Base-by-base conservation (phyloP, 2,888 invertebrate genomes). In the Heliconius cydno region DNA sequence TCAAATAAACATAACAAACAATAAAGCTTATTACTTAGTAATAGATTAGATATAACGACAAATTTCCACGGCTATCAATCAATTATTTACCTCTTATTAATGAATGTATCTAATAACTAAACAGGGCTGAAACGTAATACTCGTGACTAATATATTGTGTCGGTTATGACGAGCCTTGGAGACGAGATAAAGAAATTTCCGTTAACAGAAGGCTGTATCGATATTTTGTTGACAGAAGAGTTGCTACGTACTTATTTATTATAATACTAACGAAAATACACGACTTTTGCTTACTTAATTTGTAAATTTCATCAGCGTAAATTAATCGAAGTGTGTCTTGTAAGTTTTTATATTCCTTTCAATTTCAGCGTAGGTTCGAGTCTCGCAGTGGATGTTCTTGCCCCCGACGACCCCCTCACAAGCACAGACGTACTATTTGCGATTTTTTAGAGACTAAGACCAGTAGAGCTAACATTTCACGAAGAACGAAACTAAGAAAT, bases 21-120 rank as follows among this genome's bases (percentile, higher is more conserved):
- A 19, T 52, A 52, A 19, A 52, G 46, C 46, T 52, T 52, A 52
- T 19, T 52, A 34, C 22, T 38, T 2, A 68, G 1, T 22, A 38
- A n/a, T n/a, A n/a, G n/a, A 38, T 38, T 38, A 68, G 38, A 68
- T 68, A 34, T 22, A n/a, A 41, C 38, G 34, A 67, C 67, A 34
- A 67, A 34, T 67, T 67, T 67, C 67, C 38, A 34, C 22, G 3
- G 38, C 34, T 38, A 38, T 68, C 68, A n/a, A 68, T 68, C 68
- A 68, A 68, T 68, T 68, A 68, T 68, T 68, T 68, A 68, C n/a
- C 68, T 67, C 38, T 28, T 68, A 68, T 38, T 68, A 68, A 68
- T 68, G 38, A n/a, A 13, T 68, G n/a, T 38, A 34, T 68, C 38
- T 38, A 34, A 67, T 67, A 38, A 68, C 38, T 38, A n/a, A 38